Base-by-base conservation (phyloP, 2,797 vertebrate genomes). In the Florisuga fusca region DNA sequence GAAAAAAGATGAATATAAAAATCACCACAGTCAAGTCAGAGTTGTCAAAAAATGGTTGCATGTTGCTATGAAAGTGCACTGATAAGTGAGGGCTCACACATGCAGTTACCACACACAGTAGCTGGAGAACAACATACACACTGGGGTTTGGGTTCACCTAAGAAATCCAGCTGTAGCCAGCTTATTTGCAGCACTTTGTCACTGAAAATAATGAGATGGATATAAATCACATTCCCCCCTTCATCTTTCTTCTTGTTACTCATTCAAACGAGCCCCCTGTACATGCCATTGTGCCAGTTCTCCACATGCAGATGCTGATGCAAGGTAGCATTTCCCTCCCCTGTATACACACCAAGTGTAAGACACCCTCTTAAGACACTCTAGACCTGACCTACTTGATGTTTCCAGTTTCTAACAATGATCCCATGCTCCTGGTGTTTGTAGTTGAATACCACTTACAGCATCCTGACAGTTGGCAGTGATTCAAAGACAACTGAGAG, bases 141-240 rank as follows among this genome's bases (percentile, higher is more conserved):
- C 21, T 0, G 0, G 46, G 73, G 25, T 19, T 33, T 55, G 67
- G 83, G 59, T 38, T 91, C 59, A 15, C 34, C 31, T 41, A 16
- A 34, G 57, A 95, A 88, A 84, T 34, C 48, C 57, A 78, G 43
- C 53, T 66, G 55, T n/a, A 59, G 50, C 34, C 2, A 4, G 36
- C 55, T 48, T 51, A 41, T 21, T n/a, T 14, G 63, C 41, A 90
- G 77, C 55, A 69, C 82, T 94, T 86, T 87, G 67, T 71, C 74
- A 45, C 29, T 46, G 87, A 50, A 92, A 94, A 90, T 46, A 94
- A 92, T 38, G 63, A 90, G 76, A 79, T 48, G 80, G 80, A 57
- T 81, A 91, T 91, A 91, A 91, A 94, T 93, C 93, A 87, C 59
- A 25, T 14, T 14, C 17, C n/a, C 43, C 9, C 75, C 26, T 61